Evolutionary conservation across 1,140 invertebrate genomes (phyloP).

Genomic region (Leptinotarsa undecemlineata): DNA sequence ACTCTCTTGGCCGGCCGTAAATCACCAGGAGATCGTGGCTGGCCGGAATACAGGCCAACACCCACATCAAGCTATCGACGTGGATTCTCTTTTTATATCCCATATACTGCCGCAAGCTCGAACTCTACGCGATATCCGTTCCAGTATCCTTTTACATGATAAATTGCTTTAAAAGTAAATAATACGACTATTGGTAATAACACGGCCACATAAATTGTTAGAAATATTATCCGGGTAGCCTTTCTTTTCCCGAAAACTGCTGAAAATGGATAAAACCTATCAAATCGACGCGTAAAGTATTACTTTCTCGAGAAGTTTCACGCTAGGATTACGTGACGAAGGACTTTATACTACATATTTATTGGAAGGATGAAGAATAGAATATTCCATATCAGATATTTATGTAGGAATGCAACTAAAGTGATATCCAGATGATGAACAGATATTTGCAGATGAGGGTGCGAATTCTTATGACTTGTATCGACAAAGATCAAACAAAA

Average conservation of each 20-base stretch:
- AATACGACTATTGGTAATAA: slow-evolving; percentile 6
- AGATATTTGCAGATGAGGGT: too few species aligned
- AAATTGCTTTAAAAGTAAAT: slow-evolving; percentile 4
- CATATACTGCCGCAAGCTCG: background rate
- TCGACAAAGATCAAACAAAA: too few species aligned
- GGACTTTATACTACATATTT: too few species aligned
- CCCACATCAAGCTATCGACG: slow-evolving; percentile 5
- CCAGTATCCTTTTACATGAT: background rate
- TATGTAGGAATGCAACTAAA: too few species aligned
- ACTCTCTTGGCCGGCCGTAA: background rate
- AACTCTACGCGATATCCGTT: slow-evolving; percentile 2
- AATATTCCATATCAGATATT: too few species aligned
- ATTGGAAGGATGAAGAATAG: too few species aligned
- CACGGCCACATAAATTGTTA: slow-evolving; percentile 3
- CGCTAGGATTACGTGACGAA: too few species aligned
- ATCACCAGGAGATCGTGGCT: background rate
- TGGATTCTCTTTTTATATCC: slow-evolving; percentile 6
- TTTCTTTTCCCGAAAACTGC: background rate
- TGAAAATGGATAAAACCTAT: background rate
- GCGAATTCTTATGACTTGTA: too few species aligned
- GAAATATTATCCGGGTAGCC: background rate
- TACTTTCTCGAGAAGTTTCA: background rate
- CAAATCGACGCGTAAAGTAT: background rate
- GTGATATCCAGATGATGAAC: too few species aligned
- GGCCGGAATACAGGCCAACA: slow-evolving; percentile 1